phyloP scores from a whole-genome alignment of 2,797 vertebrate species.

The Acrossocheilus fasciatus region DNA sequence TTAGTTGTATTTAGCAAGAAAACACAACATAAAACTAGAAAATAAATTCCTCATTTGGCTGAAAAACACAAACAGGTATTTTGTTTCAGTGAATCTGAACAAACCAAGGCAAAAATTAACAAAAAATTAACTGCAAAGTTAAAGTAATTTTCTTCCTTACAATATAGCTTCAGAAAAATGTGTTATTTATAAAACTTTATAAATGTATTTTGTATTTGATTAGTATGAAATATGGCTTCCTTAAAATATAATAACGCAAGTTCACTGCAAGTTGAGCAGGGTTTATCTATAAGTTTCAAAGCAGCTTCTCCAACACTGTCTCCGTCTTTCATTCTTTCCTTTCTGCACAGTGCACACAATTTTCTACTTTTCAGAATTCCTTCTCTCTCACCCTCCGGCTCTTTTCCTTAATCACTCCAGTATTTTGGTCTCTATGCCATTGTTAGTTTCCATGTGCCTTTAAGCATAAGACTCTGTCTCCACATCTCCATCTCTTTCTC shows the following conservation, averaged over 20 bases:
- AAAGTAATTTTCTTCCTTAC: neutral
- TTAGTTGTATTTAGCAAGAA: neutral
- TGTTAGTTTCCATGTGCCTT: constrained; percentile 7
- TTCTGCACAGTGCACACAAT: neutral
- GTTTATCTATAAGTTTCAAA: neutral
- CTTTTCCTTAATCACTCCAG: neutral
- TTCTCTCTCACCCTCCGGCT: neutral
- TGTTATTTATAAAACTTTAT: neutral
- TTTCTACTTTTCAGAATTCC: neutral
- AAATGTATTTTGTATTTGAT: neutral
- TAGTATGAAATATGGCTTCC: neutral
- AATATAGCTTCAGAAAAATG: too few relatives aligned
- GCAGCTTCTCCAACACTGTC: neutral
- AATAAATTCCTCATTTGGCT: neutral
- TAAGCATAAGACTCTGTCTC: neutral
- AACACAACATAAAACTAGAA: neutral
- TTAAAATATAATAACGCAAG: neutral
- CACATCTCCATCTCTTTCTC: neutral
- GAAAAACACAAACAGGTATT: neutral
- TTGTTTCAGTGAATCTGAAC: neutral
- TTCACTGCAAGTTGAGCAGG: neutral
- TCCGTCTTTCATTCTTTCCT: constrained; percentile 11
- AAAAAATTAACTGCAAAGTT: neutral
- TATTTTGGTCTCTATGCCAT: neutral
- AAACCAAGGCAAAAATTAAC: neutral